Evolutionary conservation across 2,888 invertebrate genomes (phyloP), one percentile per base, ranked within the genome.

Genomic region (Pegoplata infirma): DNA sequence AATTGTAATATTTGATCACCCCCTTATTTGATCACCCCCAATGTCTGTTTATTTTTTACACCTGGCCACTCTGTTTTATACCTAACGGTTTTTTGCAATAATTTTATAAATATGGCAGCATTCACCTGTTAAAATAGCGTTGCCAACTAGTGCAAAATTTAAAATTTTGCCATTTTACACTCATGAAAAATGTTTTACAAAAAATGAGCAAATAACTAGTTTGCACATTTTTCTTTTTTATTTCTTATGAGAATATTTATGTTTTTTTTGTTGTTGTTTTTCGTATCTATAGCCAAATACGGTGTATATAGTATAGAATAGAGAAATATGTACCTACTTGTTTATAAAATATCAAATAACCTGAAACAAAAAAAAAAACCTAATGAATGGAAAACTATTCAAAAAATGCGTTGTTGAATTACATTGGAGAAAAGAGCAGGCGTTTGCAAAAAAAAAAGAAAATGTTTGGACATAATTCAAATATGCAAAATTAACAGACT

Each of bases 321-420:
- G 44, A 76, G 47, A 64, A 59, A 56, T 46, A n/a, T n/a, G n/a
- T n/a, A n/a, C n/a, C n/a, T n/a, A 28, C 66, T 55, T 36, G 28
- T 19, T 16, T 36, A 25, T 19, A 8, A 59, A 36, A 56, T 75
- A 75, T 79, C 79, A 79, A 79, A 75, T 79, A 72, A 79, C 79
- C 10, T 40, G 36, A 63, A 71, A 46, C 46, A 61, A 74, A 19
- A 46, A 53, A n/a, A 23, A 69, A 66, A 74, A 61, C 0, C 14
- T 16, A 40, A 16, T 44, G 16, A 64, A 40, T 40, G 32, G 19
- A 61, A 75, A 44, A 40, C 10, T 14, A 14, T 8, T 8, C 7
- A n/a, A 23, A 51, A 59, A 46, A n/a, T 51, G 49, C 36, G 51
- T 51, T 51, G n/a, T 51, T 23, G 40, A 5, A 2, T 23, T 14